A percentile compares a stretch with the other conserved stretches of the same genome.
These are phyloP conservation scores for Microctenopoma lineatum DNA, from an alignment of 2,797 vertebrate species.

Conservation along the genomic window DNA sequence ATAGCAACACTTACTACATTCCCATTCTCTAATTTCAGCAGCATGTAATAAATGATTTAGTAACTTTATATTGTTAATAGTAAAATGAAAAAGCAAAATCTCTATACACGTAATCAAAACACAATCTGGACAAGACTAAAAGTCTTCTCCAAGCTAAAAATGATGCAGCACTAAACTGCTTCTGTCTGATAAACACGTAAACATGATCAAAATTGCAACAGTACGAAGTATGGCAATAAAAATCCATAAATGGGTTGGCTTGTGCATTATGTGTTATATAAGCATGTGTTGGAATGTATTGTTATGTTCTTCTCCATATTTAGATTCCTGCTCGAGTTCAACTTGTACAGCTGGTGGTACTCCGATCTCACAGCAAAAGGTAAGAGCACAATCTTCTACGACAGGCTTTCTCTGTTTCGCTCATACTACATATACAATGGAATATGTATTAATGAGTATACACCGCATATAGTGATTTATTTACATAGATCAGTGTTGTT, in stretches of 20 bases:
- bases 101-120: background rate
- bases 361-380: slow-evolving; percentile 93
- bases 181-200: no score
- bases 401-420: background rate
- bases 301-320: slow-evolving; percentile 43
- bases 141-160: background rate
- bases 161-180: no score
- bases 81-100: background rate
- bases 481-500: background rate
- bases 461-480: background rate
- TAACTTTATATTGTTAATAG: background rate
- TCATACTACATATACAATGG: background rate
- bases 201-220: no score
- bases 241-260: background rate
- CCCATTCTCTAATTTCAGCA: no score
- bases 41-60: background rate
- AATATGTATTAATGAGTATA: no score
- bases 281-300: slow-evolving; percentile 11
- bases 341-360: slow-evolving; percentile 97
- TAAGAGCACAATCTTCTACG: slow-evolving; percentile 69
- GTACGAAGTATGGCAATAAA: background rate
- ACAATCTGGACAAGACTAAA: background rate
- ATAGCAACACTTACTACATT: no score
- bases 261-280: slow-evolving; percentile 8
- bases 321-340: slow-evolving; percentile 98